phyloP scores from a whole-genome alignment of 2,888 invertebrate genomes.

The Clusia tigrina region DNA sequence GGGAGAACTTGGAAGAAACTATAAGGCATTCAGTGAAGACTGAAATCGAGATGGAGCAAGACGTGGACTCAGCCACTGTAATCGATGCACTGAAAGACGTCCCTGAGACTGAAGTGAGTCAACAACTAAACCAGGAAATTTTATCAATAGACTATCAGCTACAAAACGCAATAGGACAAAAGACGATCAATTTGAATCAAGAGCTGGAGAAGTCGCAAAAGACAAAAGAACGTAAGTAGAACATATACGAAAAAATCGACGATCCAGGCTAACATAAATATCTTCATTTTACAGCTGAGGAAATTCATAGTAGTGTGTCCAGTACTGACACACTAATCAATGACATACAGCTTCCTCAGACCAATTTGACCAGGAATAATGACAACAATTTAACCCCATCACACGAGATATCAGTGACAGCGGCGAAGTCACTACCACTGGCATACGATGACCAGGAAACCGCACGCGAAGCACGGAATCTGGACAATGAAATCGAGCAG shows the following conservation, averaged over 20 bases:
- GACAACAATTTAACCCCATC: background rate
- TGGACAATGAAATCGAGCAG: background rate
- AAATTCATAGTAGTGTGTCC: no score
- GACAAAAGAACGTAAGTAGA: no score
- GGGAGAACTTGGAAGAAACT: slow-evolving; percentile 45
- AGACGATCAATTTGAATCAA: no score
- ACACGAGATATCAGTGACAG: background rate
- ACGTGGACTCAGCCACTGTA: slow-evolving; percentile 28
- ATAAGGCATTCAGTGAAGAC: slow-evolving; percentile 52
- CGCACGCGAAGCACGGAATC: background rate
- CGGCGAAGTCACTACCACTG: background rate
- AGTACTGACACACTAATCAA: no score
- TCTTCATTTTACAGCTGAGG: no score
- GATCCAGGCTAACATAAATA: no score
- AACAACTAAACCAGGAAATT: slow-evolving; percentile 33
- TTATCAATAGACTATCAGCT: slow-evolving; percentile 18
- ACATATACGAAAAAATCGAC: no score
- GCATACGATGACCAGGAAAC: background rate
- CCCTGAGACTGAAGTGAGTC: slow-evolving; percentile 35
- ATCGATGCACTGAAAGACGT: slow-evolving; percentile 34
- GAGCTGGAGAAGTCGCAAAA: no score
- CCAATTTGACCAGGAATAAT: no score
- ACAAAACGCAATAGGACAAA: background rate
- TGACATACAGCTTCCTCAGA: no score
- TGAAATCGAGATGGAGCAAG: slow-evolving; percentile 43